Evolutionary conservation across 2,113 vertebrate genomes (phyloP).

Genomic region (Orthonyx spaldingii): DNA sequence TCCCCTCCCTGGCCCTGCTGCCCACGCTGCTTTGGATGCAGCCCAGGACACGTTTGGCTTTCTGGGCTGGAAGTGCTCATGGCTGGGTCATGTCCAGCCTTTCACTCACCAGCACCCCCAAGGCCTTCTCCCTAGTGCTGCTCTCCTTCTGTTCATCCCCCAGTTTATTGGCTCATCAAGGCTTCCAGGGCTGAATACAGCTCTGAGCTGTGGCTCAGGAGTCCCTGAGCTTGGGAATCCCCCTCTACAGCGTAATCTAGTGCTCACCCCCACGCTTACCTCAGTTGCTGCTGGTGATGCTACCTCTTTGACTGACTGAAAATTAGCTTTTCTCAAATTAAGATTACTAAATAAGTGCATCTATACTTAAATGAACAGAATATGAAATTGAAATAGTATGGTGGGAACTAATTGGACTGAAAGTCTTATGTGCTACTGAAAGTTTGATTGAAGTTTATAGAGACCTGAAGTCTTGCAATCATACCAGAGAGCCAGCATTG

Average conservation of each 20-base stretch:
- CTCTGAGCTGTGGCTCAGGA: not conserved
- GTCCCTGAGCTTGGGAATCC: not conserved
- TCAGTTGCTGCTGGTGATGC: not conserved
- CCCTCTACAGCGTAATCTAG: not conserved
- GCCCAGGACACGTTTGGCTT: not conserved
- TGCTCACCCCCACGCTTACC: not conserved
- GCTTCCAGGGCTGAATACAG: not conserved
- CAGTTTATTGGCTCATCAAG: not conserved
- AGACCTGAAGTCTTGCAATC: not conserved
- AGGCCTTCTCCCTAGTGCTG: not conserved
- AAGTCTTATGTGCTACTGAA: not conserved
- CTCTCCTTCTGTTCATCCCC: rapidly evolving
- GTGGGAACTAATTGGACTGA: not conserved
- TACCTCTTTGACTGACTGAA: not conserved
- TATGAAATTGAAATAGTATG: not conserved
- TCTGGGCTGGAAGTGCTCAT: not conserved
- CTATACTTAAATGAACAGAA: not conserved
- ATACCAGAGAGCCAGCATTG: not conserved
- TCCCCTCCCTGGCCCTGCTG: not conserved
- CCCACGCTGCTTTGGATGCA: not conserved
- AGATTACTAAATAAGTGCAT: not conserved
- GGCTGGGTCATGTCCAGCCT: not conserved
- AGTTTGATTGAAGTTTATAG: not conserved
- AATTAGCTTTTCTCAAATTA: not conserved
- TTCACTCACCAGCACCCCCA: not conserved